Percentiles rank a stretch among this genome's conserved stretches.
phyloP scores from a whole-genome alignment of 2,888 invertebrate genomes.

The Rhagophthalmus giganteus region DNA sequence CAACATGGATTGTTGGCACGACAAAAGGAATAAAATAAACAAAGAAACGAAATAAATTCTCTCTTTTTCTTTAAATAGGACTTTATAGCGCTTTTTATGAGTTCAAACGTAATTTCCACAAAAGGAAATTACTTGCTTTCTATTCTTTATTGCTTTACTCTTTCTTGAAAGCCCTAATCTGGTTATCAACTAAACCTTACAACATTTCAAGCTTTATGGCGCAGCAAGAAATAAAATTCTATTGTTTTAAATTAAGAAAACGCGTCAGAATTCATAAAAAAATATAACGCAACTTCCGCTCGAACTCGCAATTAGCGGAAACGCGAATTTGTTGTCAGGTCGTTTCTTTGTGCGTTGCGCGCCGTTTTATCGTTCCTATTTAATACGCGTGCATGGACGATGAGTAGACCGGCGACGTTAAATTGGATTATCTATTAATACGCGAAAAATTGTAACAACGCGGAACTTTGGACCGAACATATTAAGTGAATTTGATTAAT shows the following conservation, averaged over 20 bases:
- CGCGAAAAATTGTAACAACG: too few relatives aligned
- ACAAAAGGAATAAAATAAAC: constrained; percentile 23
- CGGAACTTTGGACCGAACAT: too few relatives aligned
- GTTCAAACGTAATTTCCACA: too few relatives aligned
- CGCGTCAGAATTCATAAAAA: constrained; percentile 17
- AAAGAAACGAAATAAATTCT: constrained; percentile 13
- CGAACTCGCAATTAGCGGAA: constrained; percentile 17
- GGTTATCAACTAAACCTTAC: constrained; percentile 2
- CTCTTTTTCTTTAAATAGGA: too few relatives aligned
- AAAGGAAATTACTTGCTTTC: too few relatives aligned
- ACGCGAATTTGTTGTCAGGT: constrained; percentile 20
- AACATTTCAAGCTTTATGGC: constrained; percentile 2
- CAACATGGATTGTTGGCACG: constrained; percentile 21
- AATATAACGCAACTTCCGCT: constrained; percentile 17
- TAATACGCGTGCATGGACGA: too few relatives aligned
- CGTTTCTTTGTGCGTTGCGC: constrained; percentile 1
- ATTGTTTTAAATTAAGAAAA: constrained; percentile 25
- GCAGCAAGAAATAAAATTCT: constrained; percentile 11
- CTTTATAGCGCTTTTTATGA: too few relatives aligned
- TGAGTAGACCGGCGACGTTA: too few relatives aligned
- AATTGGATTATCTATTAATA: too few relatives aligned
- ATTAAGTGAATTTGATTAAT: too few relatives aligned
- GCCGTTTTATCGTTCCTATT: constrained; percentile 2
- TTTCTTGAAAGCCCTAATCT: constrained; percentile 4
- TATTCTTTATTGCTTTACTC: constrained; percentile 7